Evolutionary conservation across 2,113 vertebrate genomes (phyloP).

Genomic region (Morone chrysops): DNA sequence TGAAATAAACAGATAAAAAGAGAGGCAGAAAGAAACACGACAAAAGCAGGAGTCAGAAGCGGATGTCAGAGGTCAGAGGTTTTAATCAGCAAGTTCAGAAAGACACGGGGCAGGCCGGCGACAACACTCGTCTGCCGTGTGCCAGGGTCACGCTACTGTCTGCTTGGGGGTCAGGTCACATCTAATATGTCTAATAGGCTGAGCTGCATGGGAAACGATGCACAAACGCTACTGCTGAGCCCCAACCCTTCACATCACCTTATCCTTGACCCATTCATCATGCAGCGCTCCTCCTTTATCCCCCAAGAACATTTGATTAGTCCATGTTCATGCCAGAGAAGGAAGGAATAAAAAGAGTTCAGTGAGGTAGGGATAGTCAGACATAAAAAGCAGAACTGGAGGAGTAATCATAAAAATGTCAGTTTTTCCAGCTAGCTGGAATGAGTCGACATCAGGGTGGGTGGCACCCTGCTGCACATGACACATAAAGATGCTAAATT

Average conservation of each 20-base stretch:
- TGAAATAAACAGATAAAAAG: constrained; percentile 78
- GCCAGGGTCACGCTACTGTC: constrained; percentile 69
- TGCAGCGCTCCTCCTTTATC: background rate
- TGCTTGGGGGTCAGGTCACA: constrained; percentile 63
- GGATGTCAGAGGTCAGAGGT: constrained; percentile 62
- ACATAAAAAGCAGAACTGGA: constrained; percentile 29
- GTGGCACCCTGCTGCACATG: constrained; percentile 11
- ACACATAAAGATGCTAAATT: constrained; percentile 53
- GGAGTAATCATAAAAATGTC: constrained; percentile 58
- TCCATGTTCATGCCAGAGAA: constrained; percentile 11
- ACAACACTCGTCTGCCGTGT: constrained; percentile 34
- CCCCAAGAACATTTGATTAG: constrained; percentile 39
- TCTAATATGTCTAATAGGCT: constrained; percentile 65
- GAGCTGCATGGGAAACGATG: constrained; percentile 15
- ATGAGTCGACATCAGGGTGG: constrained; percentile 29
- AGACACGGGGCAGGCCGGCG: constrained; percentile 31
- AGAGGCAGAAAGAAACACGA: constrained; percentile 34
- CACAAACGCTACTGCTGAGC: background rate
- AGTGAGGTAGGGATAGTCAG: background rate
- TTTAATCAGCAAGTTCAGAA: constrained; percentile 71
- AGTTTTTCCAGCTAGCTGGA: constrained; percentile 37
- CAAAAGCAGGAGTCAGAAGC: constrained; percentile 43
- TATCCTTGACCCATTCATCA: constrained; percentile 48
- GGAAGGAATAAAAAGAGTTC: constrained; percentile 7
- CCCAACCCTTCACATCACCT: constrained; percentile 40